These are phyloP conservation scores for Eudyptes chrysolophus DNA, from an alignment of 2,113 vertebrate species.

Conservation along the genomic window DNA sequence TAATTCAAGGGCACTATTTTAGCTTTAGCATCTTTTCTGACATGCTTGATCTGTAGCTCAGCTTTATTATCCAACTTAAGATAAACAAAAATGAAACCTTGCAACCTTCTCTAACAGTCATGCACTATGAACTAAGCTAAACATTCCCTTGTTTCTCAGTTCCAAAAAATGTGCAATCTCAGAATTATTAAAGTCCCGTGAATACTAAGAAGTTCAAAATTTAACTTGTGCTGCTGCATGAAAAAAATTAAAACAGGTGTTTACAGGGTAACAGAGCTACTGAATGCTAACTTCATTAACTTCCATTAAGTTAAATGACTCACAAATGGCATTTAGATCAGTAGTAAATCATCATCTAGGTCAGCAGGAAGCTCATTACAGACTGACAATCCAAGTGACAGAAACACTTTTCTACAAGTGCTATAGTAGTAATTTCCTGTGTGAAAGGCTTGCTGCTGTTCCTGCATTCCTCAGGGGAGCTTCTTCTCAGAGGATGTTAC, in stretches of 20 bases:
- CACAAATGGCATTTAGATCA: constrained; percentile 51
- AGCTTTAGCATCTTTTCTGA: not conserved
- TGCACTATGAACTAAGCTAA: not conserved
- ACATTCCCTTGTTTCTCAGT: not conserved
- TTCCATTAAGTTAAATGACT: constrained; percentile 20
- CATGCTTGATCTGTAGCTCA: not conserved
- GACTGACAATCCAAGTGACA: constrained; percentile 65
- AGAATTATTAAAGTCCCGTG: not conserved
- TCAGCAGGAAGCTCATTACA: constrained; percentile 75
- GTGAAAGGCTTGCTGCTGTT: constrained; percentile 74
- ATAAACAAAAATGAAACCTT: not conserved
- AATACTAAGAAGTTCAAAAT: not conserved
- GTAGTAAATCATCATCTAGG: constrained; percentile 50
- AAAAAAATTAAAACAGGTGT: not conserved
- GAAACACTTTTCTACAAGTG: constrained; percentile 68
- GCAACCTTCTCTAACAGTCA: not conserved
- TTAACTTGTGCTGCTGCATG: not conserved
- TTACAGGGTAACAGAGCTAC: not conserved
- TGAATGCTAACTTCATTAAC: constrained; percentile 31
- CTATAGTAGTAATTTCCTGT: constrained; percentile 75
- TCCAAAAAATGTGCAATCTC: not conserved
- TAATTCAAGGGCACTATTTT: not conserved
- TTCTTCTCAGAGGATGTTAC: constrained; percentile 77
- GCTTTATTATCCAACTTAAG: not conserved
- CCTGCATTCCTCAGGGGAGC: constrained; percentile 75